Base-by-base conservation (phyloP, 2,113 vertebrate species). In the Cyanoramphus novaezelandiae region DNA sequence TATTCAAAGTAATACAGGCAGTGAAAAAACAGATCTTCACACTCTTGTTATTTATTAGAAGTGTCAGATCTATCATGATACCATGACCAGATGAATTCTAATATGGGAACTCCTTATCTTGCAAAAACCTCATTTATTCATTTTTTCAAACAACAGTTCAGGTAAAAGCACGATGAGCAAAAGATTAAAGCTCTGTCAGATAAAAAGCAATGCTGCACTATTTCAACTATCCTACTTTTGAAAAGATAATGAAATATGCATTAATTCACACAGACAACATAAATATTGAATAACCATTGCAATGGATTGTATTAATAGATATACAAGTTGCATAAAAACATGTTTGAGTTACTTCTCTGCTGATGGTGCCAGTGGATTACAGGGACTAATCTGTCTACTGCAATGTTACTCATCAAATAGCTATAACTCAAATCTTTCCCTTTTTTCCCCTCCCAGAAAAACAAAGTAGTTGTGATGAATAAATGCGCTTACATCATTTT, bases 221-320 rank as follows among this genome's bases (percentile, higher is more conserved):
- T 92, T 97, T 97, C 90, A 96, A 17, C 93, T 65, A 67, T 63
- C 85, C 90, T 67, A 28, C 44, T 91, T 96, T 95, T 88, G 63
- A 92, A 74, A 97, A 82, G 62, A 93, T 62, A 95, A 86, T 91
- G 43, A 92, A 97, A 95, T 85, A 92, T 83, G 78, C 68, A 65
- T 21, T 91, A 95, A 89, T 93, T 94, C 94, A 81, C 10, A 7
- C 53, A 96, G 49, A 71, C 31, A 75, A 17, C 59, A 96, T 94
- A 83, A 95, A 93, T 96, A 96, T 94, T 94, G 72, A 96, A 97
- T 91, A 76, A 95, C 29, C 29, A n/a, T 90, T 91, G 89, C 68
- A 82, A n/a, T 53, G 74, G 82, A 64, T 95, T 91, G 96, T 95
- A 86, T 90, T 95, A 93, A 94, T 86, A 95, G 89, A 84, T 81